Conservation (phyloP, 1,140 invertebrate species). For the Papilio polytes region DNA sequence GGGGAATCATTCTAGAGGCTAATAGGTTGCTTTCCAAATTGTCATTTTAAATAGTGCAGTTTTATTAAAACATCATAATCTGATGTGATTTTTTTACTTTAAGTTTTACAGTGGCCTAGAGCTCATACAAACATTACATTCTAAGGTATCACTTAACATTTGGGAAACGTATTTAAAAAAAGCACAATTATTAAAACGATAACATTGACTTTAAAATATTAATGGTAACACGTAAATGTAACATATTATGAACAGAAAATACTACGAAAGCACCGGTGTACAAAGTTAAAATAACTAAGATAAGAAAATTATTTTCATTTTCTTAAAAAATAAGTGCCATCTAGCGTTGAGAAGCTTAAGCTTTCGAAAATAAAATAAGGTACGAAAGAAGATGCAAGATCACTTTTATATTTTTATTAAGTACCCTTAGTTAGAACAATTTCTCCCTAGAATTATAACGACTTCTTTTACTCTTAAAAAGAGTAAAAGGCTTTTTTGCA, state of each 20-base stretch:
- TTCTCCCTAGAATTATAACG: not conserved
- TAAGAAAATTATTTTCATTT: not conserved
- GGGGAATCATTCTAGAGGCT: slow-evolving; percentile 37
- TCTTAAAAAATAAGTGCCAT: slow-evolving; percentile 35
- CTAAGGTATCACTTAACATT: too few species aligned
- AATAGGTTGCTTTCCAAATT: too few species aligned
- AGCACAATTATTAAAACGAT: not conserved
- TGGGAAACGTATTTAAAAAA: not conserved
- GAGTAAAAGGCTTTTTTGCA: not conserved
- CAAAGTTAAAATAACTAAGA: not conserved
- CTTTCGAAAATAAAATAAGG: not conserved
- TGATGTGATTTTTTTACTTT: too few species aligned
- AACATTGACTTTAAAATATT: not conserved
- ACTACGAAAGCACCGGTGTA: not conserved
- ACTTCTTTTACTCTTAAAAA: not conserved
- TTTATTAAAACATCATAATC: too few species aligned
- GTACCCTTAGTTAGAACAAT: not conserved
- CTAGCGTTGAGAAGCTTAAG: slow-evolving; percentile 32
- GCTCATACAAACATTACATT: not conserved
- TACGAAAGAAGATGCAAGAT: not conserved
- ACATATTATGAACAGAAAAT: not conserved
- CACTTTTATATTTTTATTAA: not conserved
- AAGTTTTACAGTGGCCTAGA: not conserved
- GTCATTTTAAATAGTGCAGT: too few species aligned
- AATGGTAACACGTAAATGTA: not conserved